These are phyloP conservation scores for Micromys minutus DNA, from an alignment of 2,113 vertebrate genomes.

Conservation along the genomic window DNA sequence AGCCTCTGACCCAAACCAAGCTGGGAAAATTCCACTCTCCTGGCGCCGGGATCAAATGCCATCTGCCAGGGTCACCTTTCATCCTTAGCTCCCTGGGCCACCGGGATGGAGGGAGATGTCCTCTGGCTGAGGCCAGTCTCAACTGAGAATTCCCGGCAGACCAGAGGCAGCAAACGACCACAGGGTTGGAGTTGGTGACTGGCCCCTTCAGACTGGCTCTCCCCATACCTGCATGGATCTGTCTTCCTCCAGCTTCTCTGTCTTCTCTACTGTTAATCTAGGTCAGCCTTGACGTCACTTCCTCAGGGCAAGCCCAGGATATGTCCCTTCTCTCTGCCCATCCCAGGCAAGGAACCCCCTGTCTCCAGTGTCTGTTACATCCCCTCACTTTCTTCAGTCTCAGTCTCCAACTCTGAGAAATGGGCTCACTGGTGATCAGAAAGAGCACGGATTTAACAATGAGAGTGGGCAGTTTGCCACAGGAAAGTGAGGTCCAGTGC, in stretches of 20 bases:
- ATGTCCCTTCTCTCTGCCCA: not conserved
- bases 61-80: constrained; percentile 70
- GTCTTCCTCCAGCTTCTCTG: not conserved
- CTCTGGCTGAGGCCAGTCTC: not conserved
- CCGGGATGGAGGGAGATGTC: not conserved
- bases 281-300: not conserved
- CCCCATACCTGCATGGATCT: too few species aligned
- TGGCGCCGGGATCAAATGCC: constrained; percentile 59
- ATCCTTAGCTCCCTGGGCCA: not conserved
- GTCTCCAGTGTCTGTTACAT: not conserved
- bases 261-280: not conserved
- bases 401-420: constrained; percentile 26
- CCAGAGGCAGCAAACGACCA: not conserved
- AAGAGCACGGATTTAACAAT: not conserved
- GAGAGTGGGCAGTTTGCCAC: not conserved
- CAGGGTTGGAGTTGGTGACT: not conserved
- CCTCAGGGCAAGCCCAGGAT: not conserved
- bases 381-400: not conserved
- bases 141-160: too few species aligned
- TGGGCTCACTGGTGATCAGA: not conserved
- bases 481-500: not conserved
- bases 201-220: not conserved
- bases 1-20: constrained; percentile 24
- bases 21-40: constrained; percentile 46
- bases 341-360: not conserved